Evolutionary conservation across 2,113 vertebrate genomes (phyloP).

Genomic region (Callorhinus ursinus): DNA sequence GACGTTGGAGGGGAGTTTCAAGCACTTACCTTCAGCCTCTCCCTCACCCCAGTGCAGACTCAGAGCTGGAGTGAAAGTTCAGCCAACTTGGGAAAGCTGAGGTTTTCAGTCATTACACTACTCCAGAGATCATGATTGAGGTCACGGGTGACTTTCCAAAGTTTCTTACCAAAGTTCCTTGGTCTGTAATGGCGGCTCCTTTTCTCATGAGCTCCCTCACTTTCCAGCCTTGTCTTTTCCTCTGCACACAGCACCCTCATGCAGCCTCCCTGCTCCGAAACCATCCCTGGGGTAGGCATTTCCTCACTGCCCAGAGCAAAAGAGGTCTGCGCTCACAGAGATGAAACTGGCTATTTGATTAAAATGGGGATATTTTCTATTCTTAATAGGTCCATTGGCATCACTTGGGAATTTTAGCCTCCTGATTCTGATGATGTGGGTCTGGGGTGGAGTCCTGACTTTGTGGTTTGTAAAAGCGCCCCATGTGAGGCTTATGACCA

Average conservation of each 20-base stretch:
- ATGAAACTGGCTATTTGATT: neutral
- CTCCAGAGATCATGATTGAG: neutral
- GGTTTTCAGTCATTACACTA: neutral
- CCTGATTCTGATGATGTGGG: neutral
- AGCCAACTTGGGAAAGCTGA: neutral
- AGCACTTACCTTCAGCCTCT: neutral
- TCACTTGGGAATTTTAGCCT: neutral
- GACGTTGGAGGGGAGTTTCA: neutral
- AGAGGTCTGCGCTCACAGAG: neutral
- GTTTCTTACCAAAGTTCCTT: neutral
- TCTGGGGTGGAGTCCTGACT: neutral
- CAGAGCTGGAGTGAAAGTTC: neutral
- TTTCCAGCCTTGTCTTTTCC: too few relatives aligned
- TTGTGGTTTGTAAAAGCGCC: neutral
- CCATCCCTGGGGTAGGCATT: neutral
- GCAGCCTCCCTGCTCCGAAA: neutral
- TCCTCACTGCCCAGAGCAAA: neutral
- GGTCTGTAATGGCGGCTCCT: fast-evolving
- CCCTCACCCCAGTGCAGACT: neutral
- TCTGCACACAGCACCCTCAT: neutral
- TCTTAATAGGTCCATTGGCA: neutral
- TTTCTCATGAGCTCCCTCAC: neutral
- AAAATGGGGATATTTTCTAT: neutral
- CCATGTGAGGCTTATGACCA: neutral
- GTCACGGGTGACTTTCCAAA: neutral